Evolutionary conservation across 1,140 invertebrate genomes (phyloP), one percentile per base, ranked within the genome.

Genomic region (Lordiphosa clarofinis): DNA sequence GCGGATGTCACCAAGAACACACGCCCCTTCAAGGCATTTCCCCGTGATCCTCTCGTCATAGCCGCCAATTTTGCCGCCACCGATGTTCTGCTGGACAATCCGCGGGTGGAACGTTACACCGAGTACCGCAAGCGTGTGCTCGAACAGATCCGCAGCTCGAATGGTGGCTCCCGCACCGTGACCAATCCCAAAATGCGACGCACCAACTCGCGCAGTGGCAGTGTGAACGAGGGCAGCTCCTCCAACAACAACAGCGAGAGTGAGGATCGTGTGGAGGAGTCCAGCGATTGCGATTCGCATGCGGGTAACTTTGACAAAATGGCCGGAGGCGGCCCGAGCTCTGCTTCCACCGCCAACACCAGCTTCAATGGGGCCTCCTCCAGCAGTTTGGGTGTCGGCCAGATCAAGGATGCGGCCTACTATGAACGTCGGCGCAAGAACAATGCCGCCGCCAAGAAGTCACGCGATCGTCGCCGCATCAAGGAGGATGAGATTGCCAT

Each of bases 401-500:
- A 73, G 43, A 54, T 92, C 15, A 96, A 96, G 82, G 96, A 97
- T 81, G 92, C 93, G 0, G 93, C 94, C 0, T 99, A 99, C 84
- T 94, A 94, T 90, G 96, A 97, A 79, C 91, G 96, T 56, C 90
- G 97, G 7, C 92, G 94, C 54, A 97, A 97, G 87, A 99, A 99
- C 87, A 99, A 99, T 88, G 96, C 95, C 67, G 97, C 98, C 0
- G 98, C 98, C 1, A 99, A 99, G 89, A 91, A 96, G 53, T 98
- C 96, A 0, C 91, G 98, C 36, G 97, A 99, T 74, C 94, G 95
- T 0, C 91, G 98, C 52, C 91, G 96, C 70, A 92, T 94, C 9
- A 97, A 98, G 86, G 97, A 99, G 87, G 95, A 98, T 56, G 95
- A 97, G 81, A 95, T 98, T 11, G 96, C 97, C 0, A 94, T 98